These are phyloP conservation scores for Pachypanchax playfairii DNA, from an alignment of 2,113 vertebrate genomes.

Conservation along the genomic window DNA sequence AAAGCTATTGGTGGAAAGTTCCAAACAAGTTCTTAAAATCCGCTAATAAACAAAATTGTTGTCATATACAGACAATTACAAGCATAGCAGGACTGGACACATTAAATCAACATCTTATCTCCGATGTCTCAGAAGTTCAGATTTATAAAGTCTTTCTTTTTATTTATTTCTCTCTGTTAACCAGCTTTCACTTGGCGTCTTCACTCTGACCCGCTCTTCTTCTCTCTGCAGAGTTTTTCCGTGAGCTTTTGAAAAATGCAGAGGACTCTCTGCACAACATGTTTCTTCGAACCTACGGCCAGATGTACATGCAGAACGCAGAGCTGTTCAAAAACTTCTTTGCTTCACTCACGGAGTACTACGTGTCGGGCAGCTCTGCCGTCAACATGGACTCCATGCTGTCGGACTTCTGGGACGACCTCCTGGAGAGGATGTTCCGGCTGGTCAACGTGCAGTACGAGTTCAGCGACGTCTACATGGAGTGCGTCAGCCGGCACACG, in stretches of 20 bases:
- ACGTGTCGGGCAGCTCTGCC: slow-evolving; percentile 81
- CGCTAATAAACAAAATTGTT: too few species aligned
- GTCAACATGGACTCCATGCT: slow-evolving; percentile 95
- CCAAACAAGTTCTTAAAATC: too few species aligned
- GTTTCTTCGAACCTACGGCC: slow-evolving; percentile 94
- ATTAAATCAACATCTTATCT: too few species aligned
- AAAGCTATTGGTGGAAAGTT: too few species aligned
- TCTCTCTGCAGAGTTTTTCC: slow-evolving; percentile 90
- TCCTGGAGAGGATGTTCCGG: slow-evolving; percentile 96
- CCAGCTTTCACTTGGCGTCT: too few species aligned
- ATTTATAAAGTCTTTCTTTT: too few species aligned
- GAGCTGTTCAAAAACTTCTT: slow-evolving; percentile 97
- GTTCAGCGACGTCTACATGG: slow-evolving; percentile 91
- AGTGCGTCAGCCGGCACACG: slow-evolving; percentile 93
- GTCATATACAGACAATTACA: too few species aligned
- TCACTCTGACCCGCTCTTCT: not conserved
- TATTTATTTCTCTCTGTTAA: too few species aligned
- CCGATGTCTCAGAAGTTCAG: too few species aligned
- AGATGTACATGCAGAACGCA: slow-evolving; percentile 93
- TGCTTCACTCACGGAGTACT: slow-evolving; percentile 87
- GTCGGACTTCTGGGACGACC: slow-evolving; percentile 93
- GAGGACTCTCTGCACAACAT: slow-evolving; percentile 91
- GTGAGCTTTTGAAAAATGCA: slow-evolving; percentile 90
- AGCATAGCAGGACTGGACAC: too few species aligned
- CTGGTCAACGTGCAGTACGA: slow-evolving; percentile 96